Conservation (phyloP, 2,797 vertebrate species). For the Mycteria americana region DNA sequence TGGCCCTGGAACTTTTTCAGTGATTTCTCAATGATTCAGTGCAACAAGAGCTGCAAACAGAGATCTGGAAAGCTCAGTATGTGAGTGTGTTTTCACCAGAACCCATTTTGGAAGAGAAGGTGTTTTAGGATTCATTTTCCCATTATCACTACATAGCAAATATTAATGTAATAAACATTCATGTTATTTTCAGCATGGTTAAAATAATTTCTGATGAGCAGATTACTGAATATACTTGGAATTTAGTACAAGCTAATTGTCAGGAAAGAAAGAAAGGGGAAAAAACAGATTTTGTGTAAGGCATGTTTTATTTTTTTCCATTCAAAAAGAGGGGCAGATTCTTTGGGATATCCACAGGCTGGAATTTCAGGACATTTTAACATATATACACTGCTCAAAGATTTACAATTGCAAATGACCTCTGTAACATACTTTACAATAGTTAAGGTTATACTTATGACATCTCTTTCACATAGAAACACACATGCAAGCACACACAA, state of each 20-base stretch:
- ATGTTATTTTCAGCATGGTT: constrained; percentile 6
- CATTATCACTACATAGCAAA: background rate
- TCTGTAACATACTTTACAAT: background rate
- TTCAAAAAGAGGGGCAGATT: background rate
- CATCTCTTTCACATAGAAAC: background rate
- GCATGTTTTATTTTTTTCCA: background rate
- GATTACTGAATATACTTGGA: constrained; percentile 46
- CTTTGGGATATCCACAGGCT: background rate
- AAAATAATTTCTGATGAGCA: constrained; percentile 44
- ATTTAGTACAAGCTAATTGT: constrained; percentile 30
- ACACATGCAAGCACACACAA: background rate
- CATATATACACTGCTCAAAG: background rate
- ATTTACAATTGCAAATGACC: constrained; percentile 31
- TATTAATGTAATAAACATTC: background rate
- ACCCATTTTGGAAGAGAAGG: background rate
- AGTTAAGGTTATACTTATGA: background rate
- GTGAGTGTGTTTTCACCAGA: background rate
- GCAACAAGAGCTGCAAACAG: background rate
- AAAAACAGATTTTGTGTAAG: background rate
- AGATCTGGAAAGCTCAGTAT: background rate
- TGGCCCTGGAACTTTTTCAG: background rate
- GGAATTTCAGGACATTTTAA: background rate
- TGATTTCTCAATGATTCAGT: background rate
- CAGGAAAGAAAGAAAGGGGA: background rate
- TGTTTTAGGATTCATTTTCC: background rate